A percentile compares a stretch with the other conserved stretches of the same genome.
Evolutionary conservation across 2,797 vertebrate species (phyloP).

Genomic region (Antrozous pallidus): DNA sequence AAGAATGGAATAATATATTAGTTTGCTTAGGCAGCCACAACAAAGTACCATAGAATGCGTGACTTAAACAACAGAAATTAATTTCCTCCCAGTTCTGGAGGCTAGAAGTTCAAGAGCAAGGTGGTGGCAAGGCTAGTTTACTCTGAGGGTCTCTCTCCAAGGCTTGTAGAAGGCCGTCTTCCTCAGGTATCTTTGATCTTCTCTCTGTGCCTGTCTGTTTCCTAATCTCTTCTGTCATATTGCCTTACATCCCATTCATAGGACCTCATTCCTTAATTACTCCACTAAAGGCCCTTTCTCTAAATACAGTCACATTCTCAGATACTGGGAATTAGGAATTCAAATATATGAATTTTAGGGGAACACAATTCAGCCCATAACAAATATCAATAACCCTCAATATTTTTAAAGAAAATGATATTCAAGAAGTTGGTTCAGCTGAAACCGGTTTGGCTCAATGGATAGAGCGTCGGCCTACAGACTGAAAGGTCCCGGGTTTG

Average conservation of each 20-base stretch:
- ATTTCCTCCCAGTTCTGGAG: not conserved
- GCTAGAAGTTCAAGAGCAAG: not conserved
- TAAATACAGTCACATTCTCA: not conserved
- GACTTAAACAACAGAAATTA: not conserved
- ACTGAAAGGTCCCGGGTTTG: too few relatives aligned
- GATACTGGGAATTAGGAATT: not conserved
- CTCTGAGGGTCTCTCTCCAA: not conserved
- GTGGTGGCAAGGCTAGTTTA: not conserved
- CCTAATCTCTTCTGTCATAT: not conserved
- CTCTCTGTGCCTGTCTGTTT: not conserved
- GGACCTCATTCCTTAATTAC: not conserved
- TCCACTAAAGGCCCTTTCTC: not conserved
- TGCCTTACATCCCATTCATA: too few relatives aligned
- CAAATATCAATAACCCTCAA: not conserved
- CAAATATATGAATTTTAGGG: not conserved
- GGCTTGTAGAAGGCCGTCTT: not conserved
- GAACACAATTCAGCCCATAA: not conserved
- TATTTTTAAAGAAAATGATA: constrained; percentile 1
- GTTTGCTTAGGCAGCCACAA: not conserved
- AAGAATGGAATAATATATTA: not conserved
- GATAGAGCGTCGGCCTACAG: too few relatives aligned
- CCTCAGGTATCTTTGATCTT: not conserved
- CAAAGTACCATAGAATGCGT: not conserved
- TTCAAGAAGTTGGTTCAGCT: not conserved
- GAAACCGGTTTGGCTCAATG: too few relatives aligned